Evolutionary conservation across 1,140 invertebrate species (phyloP), one percentile per base, ranked within the genome.

Genomic region (Odontomachus brunneus): DNA sequence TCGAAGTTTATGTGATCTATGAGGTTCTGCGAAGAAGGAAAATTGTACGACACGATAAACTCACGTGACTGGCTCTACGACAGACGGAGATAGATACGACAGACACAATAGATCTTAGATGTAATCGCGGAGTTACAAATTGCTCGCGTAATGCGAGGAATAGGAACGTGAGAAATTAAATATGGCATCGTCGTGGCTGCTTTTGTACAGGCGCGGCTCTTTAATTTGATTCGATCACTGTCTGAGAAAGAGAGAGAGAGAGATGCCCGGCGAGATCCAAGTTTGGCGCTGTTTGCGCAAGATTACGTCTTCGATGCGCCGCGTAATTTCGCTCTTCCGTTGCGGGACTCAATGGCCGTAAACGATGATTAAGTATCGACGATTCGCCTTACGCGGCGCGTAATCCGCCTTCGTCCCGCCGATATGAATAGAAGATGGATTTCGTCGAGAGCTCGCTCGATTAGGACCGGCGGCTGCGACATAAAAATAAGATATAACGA

Each of bases 361-460:
- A 80, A 80, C 51, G 75, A 80, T 80, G 65, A 80, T 80, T 80
- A 80, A 80, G 75, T 80, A 80, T 80, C 75, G 51, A 80, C 65
- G 75, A 80, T 71, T 80, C 49, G 62, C 74, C 73, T 76, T 76
- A 78, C 75, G 51, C n/a, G 65, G 33, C 33, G 53, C 22, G 63
- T 80, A 80, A 80, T 69, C 75, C 65, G 65, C 65, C 75, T 71
- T 80, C 65, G 65, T 80, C 51, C 57, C 24, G 33, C 38, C 22
- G 24, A 83, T 83, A 51, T 83, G 72, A 82, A 82, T 78, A 82
- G 24, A 66, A 83, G 59, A 66, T n/a, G 38, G 60, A 75, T 83
- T 55, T 78, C 22, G 60, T 19, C 44, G 51, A 72, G 60, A 81
- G 49, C 67, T 44, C 29, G 51, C 63, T 51, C 65, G 75, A 80